Base-by-base conservation (phyloP, 1,140 invertebrate species). In the Pachypeltis micranthus region DNA sequence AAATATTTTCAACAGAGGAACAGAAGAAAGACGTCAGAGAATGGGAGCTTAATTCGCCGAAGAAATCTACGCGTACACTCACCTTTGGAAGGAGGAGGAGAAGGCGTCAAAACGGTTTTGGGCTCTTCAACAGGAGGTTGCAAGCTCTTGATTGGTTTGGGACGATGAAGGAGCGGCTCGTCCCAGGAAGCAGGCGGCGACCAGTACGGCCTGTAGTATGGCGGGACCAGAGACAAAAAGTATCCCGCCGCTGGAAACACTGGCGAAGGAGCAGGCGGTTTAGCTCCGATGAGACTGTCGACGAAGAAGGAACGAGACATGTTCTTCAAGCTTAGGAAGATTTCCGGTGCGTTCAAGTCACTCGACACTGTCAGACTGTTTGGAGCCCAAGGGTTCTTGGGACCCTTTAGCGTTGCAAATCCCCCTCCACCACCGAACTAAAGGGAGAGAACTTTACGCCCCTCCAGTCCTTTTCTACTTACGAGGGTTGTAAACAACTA, bases 241-340 rank as follows among this genome's bases (percentile, higher is more conserved):
- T 44, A 65, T 28, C 51, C 59, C 14, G 61, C 62, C 16, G 59
- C 61, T n/a, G 60, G 60, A 27, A 58, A 62, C 21, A 62, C 34
- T 27, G 63, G 63, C 2, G 62, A 44, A 21, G 60, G 51, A 16
- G 59, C 31, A 1, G 62, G 62, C 4, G 44, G 25, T 29, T 59
- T 51, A 16, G 39, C 26, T 55, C 61, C 66, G 44, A 69, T 69
- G 14, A 69, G 63, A 2, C 67, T 67, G 19, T 69, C 68, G 56
- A 69, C 66, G 12, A 69, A 34, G n/a, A 69, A 69, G 0, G 68
- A 69, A 0, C 68, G 60, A 1, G 68, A 69, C 68, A 69, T 69
- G 2, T 59, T 59, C 10, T 31, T 31, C 29, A 34, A 29, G n/a
- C 7, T 39, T 39, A 39, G 7, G 7, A 7, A 39, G 34, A 10